Percentiles rank a stretch among this genome's conserved stretches.
These are phyloP conservation scores for Podargus strigoides DNA, from an alignment of 2,797 vertebrate species.

Conservation along the genomic window DNA sequence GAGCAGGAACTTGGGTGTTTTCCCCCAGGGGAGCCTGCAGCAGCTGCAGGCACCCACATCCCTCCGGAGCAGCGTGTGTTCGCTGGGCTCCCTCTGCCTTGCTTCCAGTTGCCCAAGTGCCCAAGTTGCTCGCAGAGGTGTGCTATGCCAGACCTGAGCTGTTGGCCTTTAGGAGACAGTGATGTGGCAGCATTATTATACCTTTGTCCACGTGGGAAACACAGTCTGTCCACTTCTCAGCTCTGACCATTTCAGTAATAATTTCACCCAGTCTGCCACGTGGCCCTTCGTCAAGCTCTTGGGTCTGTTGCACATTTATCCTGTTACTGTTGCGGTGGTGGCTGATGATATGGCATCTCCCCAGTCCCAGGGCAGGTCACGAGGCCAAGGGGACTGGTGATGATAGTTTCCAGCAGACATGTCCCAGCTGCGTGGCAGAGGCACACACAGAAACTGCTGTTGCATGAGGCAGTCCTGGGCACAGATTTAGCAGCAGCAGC, in stretches of 20 bases:
- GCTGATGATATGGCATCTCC: neutral
- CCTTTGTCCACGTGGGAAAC: neutral
- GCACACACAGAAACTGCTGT: neutral
- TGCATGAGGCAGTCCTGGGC: neutral
- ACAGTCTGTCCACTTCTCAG: neutral
- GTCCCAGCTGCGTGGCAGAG: neutral
- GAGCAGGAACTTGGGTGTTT: neutral
- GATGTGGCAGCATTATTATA: neutral
- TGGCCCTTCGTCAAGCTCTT: neutral
- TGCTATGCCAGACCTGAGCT: neutral
- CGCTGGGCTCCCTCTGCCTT: neutral
- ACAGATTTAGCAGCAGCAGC: neutral
- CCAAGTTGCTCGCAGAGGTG: neutral
- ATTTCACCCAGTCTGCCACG: neutral
- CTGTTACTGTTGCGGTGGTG: rapidly evolving
- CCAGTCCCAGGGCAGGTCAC: neutral
- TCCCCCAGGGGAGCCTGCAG: neutral
- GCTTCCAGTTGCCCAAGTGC: neutral
- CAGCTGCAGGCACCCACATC: neutral
- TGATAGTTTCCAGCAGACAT: neutral
- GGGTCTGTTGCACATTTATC: neutral
- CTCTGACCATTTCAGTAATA: neutral
- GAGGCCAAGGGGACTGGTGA: neutral
- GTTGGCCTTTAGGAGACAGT: neutral
- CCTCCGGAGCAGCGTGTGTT: neutral